These are phyloP conservation scores for Elysia chlorotica DNA, from an alignment of 1,140 invertebrate species.

Conservation along the genomic window DNA sequence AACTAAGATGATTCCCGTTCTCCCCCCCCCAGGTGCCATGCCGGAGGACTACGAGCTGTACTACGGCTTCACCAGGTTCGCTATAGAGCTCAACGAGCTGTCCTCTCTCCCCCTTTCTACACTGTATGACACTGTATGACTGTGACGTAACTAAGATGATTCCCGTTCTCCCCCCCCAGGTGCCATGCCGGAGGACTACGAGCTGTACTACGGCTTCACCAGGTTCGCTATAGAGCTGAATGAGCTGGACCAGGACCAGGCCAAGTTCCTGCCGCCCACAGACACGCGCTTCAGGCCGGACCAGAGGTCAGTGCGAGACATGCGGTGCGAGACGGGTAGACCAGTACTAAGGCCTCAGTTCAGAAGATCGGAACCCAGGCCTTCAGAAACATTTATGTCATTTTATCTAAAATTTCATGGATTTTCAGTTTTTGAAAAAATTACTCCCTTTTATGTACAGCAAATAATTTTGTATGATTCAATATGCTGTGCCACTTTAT, in stretches of 20 bases:
- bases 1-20: not conserved
- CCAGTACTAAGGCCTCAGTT: too few species aligned
- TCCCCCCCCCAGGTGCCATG: conserved; percentile 69
- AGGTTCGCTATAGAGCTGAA: conserved; percentile 85
- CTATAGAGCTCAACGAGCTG: conserved; percentile 83
- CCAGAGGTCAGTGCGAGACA: conserved; percentile 65
- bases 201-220: conserved; percentile 84
- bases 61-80: conserved; percentile 85
- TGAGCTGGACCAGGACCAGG: conserved; percentile 73
- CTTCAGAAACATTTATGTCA: too few species aligned
- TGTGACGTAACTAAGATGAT: conserved; percentile 23
- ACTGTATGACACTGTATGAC: too few species aligned
- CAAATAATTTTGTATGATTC: too few species aligned
- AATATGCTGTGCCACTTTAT: too few species aligned
- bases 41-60: conserved; percentile 80
- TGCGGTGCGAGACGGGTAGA: too few species aligned
- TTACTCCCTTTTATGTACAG: too few species aligned
- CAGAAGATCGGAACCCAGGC: too few species aligned
- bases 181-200: conserved; percentile 79
- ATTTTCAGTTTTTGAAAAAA: too few species aligned
- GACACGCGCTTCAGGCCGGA: conserved; percentile 74
- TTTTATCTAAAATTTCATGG: too few species aligned
- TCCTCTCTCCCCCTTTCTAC: too few species aligned
- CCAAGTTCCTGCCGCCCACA: conserved; percentile 72
- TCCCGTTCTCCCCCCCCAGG: conserved; percentile 61